phyloP scores from a whole-genome alignment of 2,888 invertebrate species.

The Sphaerophoria rueppellii region DNA sequence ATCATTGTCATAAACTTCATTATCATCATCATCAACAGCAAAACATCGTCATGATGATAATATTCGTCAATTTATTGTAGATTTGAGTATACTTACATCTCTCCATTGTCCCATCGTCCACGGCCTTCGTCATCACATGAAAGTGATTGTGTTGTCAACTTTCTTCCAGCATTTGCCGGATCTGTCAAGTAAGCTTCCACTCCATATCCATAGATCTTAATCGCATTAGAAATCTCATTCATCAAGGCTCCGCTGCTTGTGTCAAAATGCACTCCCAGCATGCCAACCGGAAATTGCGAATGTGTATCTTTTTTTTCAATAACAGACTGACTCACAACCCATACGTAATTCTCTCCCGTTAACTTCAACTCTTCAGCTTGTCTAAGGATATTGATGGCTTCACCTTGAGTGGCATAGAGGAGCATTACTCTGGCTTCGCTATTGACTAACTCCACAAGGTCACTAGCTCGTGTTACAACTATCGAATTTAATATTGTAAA shows the following conservation, averaged over 20 bases:
- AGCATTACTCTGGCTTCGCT: constrained; percentile 96
- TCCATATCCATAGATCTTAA: constrained; percentile 95
- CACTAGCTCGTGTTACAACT: constrained; percentile 89
- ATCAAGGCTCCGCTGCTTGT: constrained; percentile 92
- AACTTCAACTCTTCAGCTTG: constrained; percentile 82
- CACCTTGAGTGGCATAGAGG: constrained; percentile 93
- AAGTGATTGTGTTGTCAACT: constrained; percentile 84
- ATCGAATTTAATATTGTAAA: constrained; percentile 94
- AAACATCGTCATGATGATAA: constrained; percentile 8
- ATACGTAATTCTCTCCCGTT: constrained; percentile 92
- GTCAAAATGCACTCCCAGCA: constrained; percentile 96
- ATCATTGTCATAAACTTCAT: constrained; percentile 10
- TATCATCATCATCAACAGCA: not conserved
- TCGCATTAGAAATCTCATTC: constrained; percentile 93
- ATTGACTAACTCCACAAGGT: constrained; percentile 91
- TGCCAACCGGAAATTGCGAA: constrained; percentile 93
- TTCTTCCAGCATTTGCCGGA: constrained; percentile 84
- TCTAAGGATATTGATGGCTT: constrained; percentile 90
- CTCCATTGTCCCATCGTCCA: constrained; percentile 94
- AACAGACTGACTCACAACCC: constrained; percentile 98
- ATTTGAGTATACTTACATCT: constrained; percentile 84
- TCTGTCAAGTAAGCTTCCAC: constrained; percentile 93
- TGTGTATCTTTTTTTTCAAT: constrained; percentile 91
- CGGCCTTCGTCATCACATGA: constrained; percentile 92
- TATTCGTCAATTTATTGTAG: constrained; percentile 40